phyloP scores from a whole-genome alignment of 1,140 invertebrate genomes.

The Pachypeltis micranthus region DNA sequence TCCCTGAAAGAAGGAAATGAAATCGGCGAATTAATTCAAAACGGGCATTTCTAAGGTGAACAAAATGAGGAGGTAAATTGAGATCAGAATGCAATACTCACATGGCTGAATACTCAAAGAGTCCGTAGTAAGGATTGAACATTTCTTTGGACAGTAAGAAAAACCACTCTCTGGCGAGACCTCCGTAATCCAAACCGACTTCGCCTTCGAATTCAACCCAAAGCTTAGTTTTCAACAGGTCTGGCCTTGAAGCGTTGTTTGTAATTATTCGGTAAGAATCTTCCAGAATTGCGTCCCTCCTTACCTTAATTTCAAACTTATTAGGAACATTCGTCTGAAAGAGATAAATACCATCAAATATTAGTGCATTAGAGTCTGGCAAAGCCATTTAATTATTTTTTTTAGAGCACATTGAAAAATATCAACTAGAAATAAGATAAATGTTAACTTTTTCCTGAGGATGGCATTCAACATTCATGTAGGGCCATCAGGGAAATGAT shows the following conservation, averaged over 20 bases:
- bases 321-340: constrained; percentile 85
- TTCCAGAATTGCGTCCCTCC: constrained; percentile 81
- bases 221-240: constrained; percentile 88
- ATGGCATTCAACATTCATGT: no score
- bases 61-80: not conserved
- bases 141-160: constrained; percentile 97
- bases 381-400: constrained; percentile 7
- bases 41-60: not conserved
- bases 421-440: constrained; percentile 1
- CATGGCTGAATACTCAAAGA: constrained; percentile 99
- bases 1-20: constrained; percentile 48
- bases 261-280: constrained; percentile 88
- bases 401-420: not conserved
- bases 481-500: no score
- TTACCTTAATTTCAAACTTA: constrained; percentile 94
- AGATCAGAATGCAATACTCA: constrained; percentile 39
- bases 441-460: not conserved
- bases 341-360: constrained; percentile 28
- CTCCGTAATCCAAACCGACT: constrained; percentile 94
- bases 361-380: no score
- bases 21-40: not conserved
- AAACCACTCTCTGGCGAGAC: constrained; percentile 94
- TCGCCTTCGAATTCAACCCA: constrained; percentile 99
- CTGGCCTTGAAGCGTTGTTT: constrained; percentile 67
- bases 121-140: constrained; percentile 98